Base-by-base conservation (phyloP, 2,888 invertebrate genomes). In the Conops quadrifasciatus region DNA sequence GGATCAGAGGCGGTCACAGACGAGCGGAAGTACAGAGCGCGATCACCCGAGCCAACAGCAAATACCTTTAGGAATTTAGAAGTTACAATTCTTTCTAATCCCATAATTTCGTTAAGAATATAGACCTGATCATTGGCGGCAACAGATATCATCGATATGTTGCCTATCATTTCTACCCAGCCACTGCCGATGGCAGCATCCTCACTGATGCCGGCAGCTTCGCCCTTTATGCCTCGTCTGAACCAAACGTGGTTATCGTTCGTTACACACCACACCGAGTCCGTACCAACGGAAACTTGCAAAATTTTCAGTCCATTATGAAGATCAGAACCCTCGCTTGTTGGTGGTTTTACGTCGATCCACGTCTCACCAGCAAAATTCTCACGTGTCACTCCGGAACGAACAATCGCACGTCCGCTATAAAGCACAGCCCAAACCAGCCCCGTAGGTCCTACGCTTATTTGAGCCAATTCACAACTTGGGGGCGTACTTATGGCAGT, bases 131-230 rank as follows among this genome's bases (percentile, higher is more conserved):
- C 95, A 86, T 94, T 94, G 16, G 91, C 89, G 45, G 95, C 92
- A 71, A 96, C 93, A n/a, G 94, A 93, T 62, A 96, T 89, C 81
- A 92, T 88, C 26, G 91, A 89, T 90, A 96, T 93, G 83, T 91
- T 90, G 60, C 94, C 95, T 73, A 94, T 92, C 89, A 96, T 95
- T 88, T 95, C 94, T 36, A 96, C 90, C 96, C 96, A 96, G 30
- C 93, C 92, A 80, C 89, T 91, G 4, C 95, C 95, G 79, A 91
- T 91, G 11, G 94, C 93, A 71, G 92, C 88, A 81, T 91, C 90
- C 84, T 93, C 93, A 78, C 91, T 92, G 73, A 89, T 88, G 4
- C 93, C 92, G 26, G 92, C 89, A 51, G 87, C 88, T 83, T 91
- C 90, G 66, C 93, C 90, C 87, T 92, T 89, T 75, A 92, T 87